Percentiles rank a stretch among this genome's conserved stretches.
These are phyloP conservation scores for Drosophila paracracens DNA, from an alignment of 2,888 invertebrate genomes.

Conservation along the genomic window DNA sequence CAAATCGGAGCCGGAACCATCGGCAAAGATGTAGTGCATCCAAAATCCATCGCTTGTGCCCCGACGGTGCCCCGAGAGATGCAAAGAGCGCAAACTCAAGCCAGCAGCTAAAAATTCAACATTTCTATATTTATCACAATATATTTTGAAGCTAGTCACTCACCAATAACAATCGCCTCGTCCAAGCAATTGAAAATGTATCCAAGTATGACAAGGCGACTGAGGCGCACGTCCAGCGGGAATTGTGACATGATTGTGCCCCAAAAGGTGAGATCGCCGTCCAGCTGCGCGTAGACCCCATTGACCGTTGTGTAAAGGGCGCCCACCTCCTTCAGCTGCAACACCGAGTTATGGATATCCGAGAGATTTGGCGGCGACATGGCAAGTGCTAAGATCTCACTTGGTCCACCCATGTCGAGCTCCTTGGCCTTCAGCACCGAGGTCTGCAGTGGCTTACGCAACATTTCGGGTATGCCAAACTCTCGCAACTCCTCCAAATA, in stretches of 20 bases:
- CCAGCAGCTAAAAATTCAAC: conserved; percentile 88
- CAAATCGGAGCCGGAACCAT: conserved; percentile 92
- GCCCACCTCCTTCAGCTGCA: conserved; percentile 94
- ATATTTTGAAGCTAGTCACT: background rate
- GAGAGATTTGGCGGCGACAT: conserved; percentile 94
- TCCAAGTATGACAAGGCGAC: conserved; percentile 94
- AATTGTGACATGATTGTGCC: conserved; percentile 93
- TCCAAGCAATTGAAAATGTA: conserved; percentile 93
- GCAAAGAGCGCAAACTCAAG: conserved; percentile 92
- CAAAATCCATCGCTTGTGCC: conserved; percentile 88
- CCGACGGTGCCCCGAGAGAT: conserved; percentile 87
- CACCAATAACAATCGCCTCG: conserved; percentile 93
- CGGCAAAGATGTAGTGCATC: conserved; percentile 90
- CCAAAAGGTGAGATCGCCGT: conserved; percentile 95
- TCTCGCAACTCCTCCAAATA: conserved; percentile 87
- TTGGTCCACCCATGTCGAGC: conserved; percentile 92
- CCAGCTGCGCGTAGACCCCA: conserved; percentile 86
- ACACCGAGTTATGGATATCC: conserved; percentile 92
- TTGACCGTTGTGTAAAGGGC: conserved; percentile 89
- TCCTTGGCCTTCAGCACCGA: conserved; percentile 93
- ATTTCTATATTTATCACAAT: background rate
- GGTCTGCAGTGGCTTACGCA: conserved; percentile 92
- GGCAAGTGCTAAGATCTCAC: conserved; percentile 92
- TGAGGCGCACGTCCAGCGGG: conserved; percentile 92
- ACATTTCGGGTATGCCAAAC: conserved; percentile 90